A percentile compares a stretch with the other conserved stretches of the same genome.
Evolutionary conservation across 2,113 vertebrate genomes (phyloP).

Genomic region (Ptilonorhynchus violaceus): DNA sequence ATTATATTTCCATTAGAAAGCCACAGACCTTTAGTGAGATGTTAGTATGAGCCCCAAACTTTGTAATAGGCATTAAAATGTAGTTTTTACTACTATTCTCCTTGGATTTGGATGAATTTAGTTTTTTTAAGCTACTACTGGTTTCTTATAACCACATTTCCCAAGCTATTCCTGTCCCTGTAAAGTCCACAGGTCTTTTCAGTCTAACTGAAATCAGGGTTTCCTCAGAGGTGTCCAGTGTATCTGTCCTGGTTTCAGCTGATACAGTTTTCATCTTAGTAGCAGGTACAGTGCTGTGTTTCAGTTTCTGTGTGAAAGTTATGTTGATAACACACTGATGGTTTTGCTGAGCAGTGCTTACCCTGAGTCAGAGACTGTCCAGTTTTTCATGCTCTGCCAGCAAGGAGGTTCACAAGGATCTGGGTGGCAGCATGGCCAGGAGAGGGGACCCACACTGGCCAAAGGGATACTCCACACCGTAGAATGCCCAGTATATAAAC

Average conservation of each 20-base stretch:
- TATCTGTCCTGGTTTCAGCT: neutral
- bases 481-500: too few relatives aligned
- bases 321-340: neutral
- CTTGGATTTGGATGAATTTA: neutral
- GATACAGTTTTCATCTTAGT: neutral
- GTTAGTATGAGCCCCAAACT: neutral
- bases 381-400: neutral
- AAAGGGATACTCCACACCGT: neutral
- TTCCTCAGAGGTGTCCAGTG: neutral
- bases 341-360: neutral
- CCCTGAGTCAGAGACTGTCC: neutral
- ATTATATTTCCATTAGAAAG: neutral
- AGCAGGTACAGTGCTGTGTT: neutral
- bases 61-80: neutral
- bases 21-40: neutral
- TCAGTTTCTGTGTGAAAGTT: neutral
- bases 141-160: neutral
- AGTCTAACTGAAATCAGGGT: neutral
- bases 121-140: neutral
- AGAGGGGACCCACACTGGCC: neutral
- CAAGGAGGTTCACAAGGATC: neutral
- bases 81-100: neutral
- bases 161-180: neutral
- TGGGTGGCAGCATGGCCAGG: fast-evolving
- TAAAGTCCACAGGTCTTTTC: neutral